Evolutionary conservation across 2,888 invertebrate species (phyloP).

Genomic region (Nephrocerus scutellatus): DNA sequence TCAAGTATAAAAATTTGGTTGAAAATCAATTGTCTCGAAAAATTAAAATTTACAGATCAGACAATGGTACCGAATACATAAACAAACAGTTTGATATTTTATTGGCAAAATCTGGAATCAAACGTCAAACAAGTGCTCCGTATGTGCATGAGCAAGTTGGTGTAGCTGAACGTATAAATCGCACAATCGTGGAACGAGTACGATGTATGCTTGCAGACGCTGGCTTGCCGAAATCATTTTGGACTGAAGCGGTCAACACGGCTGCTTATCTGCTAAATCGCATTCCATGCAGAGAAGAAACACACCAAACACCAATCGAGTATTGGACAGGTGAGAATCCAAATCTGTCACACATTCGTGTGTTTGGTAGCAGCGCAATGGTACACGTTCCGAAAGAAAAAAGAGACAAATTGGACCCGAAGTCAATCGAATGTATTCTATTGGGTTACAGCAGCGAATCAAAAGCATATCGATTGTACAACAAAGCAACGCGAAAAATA

Average conservation of each 20-base stretch:
- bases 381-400: constrained; percentile 12
- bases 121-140: constrained; percentile 21
- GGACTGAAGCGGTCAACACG: constrained; percentile 1
- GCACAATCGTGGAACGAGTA: constrained; percentile 20
- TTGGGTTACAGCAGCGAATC: constrained; percentile 12
- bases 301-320: neutral
- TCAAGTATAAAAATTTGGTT: constrained; percentile 19
- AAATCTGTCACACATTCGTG: constrained; percentile 2
- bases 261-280: constrained; percentile 11
- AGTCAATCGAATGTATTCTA: constrained; percentile 7
- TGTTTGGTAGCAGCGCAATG: constrained; percentile 15
- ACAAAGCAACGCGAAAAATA: constrained; percentile 13
- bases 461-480: constrained; percentile 10
- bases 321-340: neutral
- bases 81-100: constrained; percentile 17
- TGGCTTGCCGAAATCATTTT: too few species aligned
- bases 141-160: constrained; percentile 26
- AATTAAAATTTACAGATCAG: constrained; percentile 20
- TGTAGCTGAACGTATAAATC: constrained; percentile 21
- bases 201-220: constrained; percentile 20
- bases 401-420: constrained; percentile 8
- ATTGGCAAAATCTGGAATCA: constrained; percentile 19
- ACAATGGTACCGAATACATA: constrained; percentile 22
- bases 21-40: constrained; percentile 22
- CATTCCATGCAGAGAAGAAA: neutral